Percentiles rank a stretch among this genome's conserved stretches.
Conservation (phyloP, 2,888 invertebrate genomes). For the Lochmaea crataegi region DNA sequence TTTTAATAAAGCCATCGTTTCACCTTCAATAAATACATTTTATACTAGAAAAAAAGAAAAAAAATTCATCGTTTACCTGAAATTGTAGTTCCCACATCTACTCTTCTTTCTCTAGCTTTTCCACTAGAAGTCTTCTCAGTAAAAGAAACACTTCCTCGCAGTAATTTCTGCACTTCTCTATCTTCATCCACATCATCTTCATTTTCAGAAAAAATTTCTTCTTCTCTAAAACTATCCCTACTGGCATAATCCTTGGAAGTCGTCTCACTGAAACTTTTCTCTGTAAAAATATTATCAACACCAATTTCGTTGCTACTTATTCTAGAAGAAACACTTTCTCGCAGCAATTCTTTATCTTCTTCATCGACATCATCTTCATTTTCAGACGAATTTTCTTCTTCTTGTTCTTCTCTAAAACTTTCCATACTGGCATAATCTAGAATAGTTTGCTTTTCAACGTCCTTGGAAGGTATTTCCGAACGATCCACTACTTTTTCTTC, state of each 20-base stretch:
- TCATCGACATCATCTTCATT: background rate
- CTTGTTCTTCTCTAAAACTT: conserved; percentile 49
- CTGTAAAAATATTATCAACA: background rate
- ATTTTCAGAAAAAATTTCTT: no score
- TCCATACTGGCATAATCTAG: conserved; percentile 62
- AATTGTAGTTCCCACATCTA: conserved; percentile 33
- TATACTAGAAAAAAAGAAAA: no score
- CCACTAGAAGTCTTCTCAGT: background rate
- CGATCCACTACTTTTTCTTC: conserved; percentile 46
- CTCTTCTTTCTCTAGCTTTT: conserved; percentile 31
- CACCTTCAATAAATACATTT: no score
- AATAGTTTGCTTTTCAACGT: conserved; percentile 60
- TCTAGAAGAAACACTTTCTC: conserved; percentile 13
- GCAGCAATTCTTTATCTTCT: conserved; percentile 10
- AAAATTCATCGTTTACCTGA: conserved; percentile 17
- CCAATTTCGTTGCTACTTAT: no score
- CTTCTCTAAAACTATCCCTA: no score
- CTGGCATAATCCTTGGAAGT: background rate
- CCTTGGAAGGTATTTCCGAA: conserved; percentile 47
- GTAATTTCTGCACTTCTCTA: no score
- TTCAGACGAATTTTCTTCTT: background rate
- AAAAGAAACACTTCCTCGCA: no score
- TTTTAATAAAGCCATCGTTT: background rate
- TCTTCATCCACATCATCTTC: no score
- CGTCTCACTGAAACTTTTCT: background rate